Evolutionary conservation across 1,140 invertebrate species (phyloP).

Genomic region (Paramacrobiotus metropolitanus): DNA sequence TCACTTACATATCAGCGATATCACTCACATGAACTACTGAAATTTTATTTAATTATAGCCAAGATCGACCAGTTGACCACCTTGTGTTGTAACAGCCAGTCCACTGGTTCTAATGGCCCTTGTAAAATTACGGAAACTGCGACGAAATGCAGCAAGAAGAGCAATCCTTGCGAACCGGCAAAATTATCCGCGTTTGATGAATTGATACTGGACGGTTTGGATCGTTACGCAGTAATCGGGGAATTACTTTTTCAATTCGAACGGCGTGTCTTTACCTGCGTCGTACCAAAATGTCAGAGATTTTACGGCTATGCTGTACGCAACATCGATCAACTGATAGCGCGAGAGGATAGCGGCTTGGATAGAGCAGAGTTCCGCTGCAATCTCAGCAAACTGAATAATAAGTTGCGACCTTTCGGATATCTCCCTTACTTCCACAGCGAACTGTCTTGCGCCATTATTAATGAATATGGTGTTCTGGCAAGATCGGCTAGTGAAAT

Average conservation of each 20-base stretch:
- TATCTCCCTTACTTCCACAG: not conserved
- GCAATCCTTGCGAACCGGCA: not conserved
- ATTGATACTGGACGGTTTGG: not conserved
- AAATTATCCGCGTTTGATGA: not conserved
- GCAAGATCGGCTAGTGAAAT: not conserved
- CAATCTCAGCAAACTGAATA: not conserved
- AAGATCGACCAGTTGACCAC: not conserved
- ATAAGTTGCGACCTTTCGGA: not conserved
- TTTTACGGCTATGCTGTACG: conserved; percentile 1
- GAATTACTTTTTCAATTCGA: not conserved
- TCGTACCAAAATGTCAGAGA: not conserved
- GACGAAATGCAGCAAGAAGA: not conserved
- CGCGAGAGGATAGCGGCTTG: not conserved
- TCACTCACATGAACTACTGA: too few species aligned
- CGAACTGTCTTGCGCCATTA: conserved; percentile 1
- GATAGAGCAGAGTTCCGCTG: not conserved
- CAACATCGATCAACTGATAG: not conserved
- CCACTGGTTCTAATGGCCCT: not conserved
- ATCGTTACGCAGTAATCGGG: not conserved
- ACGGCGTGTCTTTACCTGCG: not conserved
- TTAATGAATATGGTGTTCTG: not conserved
- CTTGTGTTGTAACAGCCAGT: not conserved
- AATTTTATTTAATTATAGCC: not conserved
- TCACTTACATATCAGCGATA: too few species aligned
- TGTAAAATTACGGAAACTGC: not conserved